Conservation (phyloP, 2,797 vertebrate species). For the Pantherophis alleghaniensis region DNA sequence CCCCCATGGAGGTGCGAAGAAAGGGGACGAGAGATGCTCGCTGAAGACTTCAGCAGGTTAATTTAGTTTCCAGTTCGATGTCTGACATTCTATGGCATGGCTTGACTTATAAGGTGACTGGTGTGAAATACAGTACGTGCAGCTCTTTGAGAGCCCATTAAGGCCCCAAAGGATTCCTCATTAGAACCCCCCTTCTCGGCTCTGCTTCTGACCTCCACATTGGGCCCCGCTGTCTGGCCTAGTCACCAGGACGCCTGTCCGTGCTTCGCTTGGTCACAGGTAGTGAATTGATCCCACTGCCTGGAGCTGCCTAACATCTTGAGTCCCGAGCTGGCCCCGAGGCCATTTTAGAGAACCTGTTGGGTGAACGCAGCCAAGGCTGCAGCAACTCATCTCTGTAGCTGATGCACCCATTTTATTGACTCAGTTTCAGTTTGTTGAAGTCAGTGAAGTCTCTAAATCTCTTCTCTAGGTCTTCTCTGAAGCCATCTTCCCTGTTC, state of each 20-base stretch:
- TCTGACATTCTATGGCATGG: background rate
- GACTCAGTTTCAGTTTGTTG: background rate
- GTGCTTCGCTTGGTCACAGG: background rate
- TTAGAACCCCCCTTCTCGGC: background rate
- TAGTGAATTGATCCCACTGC: background rate
- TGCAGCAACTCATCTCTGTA: background rate
- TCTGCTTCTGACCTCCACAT: background rate
- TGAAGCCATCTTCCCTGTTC: background rate
- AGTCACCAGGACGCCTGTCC: background rate
- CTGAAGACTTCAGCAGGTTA: background rate
- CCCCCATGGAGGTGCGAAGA: background rate
- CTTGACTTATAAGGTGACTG: background rate
- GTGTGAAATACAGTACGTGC: background rate
- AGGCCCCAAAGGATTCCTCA: background rate
- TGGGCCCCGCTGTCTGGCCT: background rate
- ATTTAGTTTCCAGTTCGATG: conserved; percentile 6
- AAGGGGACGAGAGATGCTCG: conserved; percentile 6
- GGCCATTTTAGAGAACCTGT: background rate
- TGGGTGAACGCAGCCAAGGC: background rate
- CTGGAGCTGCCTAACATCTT: background rate
- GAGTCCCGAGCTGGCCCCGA: background rate
- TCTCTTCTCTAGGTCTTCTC: background rate
- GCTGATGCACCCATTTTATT: background rate
- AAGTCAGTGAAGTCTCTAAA: background rate
- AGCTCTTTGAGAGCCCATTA: conserved; percentile 5